A percentile compares a stretch with the other conserved stretches of the same genome.
phyloP scores from a whole-genome alignment of 2,113 vertebrate species.

The Telmatochromis sp. region DNA sequence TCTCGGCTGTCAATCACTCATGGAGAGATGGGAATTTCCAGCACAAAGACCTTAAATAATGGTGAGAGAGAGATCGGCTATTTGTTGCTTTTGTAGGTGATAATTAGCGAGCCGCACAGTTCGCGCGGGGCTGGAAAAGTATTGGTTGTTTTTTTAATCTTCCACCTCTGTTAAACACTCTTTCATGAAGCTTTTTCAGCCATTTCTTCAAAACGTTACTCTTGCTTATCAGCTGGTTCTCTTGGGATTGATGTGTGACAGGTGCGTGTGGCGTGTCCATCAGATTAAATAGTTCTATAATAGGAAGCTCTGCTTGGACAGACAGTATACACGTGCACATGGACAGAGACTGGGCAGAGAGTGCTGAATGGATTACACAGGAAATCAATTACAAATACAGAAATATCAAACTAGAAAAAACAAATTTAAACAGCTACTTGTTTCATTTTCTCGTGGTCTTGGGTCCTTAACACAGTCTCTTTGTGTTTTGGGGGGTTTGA shows the following conservation, averaged over 20 bases:
- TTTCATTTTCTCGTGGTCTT: not conserved
- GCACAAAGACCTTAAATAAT: constrained; percentile 15
- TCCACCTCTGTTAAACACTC: constrained; percentile 7
- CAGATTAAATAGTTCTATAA: not conserved
- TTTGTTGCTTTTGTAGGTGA: not conserved
- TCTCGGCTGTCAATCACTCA: constrained; percentile 23
- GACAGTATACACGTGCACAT: not conserved
- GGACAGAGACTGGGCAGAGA: not conserved
- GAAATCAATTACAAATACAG: not conserved
- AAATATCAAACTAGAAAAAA: not conserved
- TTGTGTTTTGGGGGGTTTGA: not conserved
- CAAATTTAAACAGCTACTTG: not conserved
- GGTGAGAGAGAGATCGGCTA: not conserved
- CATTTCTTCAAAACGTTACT: not conserved
- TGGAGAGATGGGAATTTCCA: not conserved
- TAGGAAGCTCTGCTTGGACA: not conserved
- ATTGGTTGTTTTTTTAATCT: constrained; percentile 14
- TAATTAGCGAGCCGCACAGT: not conserved
- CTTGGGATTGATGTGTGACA: not conserved
- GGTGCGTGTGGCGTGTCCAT: not conserved
- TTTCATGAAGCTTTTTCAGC: not conserved
- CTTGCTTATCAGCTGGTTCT: not conserved
- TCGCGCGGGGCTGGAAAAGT: not conserved
- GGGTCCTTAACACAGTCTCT: not conserved
- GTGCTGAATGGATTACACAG: not conserved